Base-by-base conservation (phyloP, 2,113 vertebrate species). In the Setophaga coronata region DNA sequence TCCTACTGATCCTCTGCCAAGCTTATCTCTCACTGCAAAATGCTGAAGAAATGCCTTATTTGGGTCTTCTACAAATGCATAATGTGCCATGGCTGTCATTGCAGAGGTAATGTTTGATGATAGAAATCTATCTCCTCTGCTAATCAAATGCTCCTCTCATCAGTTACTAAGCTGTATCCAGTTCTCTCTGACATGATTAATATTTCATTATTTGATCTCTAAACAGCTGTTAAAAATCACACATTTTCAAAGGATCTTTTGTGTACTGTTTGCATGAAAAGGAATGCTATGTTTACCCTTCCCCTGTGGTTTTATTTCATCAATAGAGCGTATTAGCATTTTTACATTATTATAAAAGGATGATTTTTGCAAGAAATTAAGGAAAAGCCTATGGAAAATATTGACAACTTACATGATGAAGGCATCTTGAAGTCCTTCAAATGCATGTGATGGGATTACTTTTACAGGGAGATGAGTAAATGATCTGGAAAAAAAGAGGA, bases 381-480 rank as follows among this genome's bases (percentile, higher is more conserved):
- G 51, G 66, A 80, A 74, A 64, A 85, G 6, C 18, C 23, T 76
- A 7, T 6, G 18, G 50, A 87, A 96, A 91, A 66, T 48, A 36
- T 26, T 83, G 73, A 58, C 56, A 90, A 98, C 99, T 99, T 98
- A 99, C 99, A 99, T 99, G 93, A 97, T 97, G 66, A 98, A 94
- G 60, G 99, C 95, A 97, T 99, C 98, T 95, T 97, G 96, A 87
- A 99, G 98, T 91, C 98, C 98, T 96, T 97, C 98, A 97, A 99
- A 99, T 26, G 99, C 98, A 7, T 98, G 97, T 81, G 98, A 98
- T 74, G 98, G 98, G 57, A 99, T 98, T 95, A 98, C 97, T 98
- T 97, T 98, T 90, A 99, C 92, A 58, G 98, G 97, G 93, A 99
- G 98, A 66, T 99, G 98, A 60, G 94, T 97, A 86, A 99, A 97